Evolutionary conservation across 2,113 vertebrate genomes (phyloP).

Genomic region (Tyto alba): DNA sequence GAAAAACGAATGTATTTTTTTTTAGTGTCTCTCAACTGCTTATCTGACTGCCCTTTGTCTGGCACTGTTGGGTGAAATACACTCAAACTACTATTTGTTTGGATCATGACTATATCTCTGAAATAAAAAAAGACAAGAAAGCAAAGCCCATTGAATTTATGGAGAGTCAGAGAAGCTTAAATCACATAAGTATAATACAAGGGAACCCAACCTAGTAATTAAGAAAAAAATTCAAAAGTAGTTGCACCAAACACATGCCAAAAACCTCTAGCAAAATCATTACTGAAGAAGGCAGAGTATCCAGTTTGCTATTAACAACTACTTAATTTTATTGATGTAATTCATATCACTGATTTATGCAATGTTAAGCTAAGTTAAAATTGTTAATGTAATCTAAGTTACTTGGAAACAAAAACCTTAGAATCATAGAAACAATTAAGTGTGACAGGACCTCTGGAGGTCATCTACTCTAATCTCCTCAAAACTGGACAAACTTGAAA

Average conservation of each 20-base stretch:
- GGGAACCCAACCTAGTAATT: not conserved
- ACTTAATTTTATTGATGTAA: not conserved
- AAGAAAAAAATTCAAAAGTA: not conserved
- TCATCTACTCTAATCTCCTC: not conserved
- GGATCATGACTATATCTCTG: not conserved
- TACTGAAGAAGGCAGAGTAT: not conserved
- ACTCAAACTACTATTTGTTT: not conserved
- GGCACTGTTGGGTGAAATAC: not conserved
- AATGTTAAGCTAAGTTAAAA: not conserved
- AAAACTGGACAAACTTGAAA: not conserved
- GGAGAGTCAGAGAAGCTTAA: not conserved
- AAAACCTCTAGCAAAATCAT: not conserved
- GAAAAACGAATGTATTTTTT: rapidly evolving
- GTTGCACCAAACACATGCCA: not conserved
- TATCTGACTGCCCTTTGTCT: not conserved
- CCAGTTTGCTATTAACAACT: not conserved
- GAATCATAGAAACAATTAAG: not conserved
- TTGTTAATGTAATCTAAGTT: not conserved
- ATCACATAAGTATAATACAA: not conserved
- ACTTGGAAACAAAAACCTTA: not conserved
- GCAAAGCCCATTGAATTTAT: rapidly evolving
- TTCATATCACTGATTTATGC: not conserved
- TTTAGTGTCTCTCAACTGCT: not conserved
- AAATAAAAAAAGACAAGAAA: not conserved
- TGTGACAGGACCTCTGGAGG: not conserved